Base-by-base conservation (phyloP, 1,140 invertebrate species). In the Ceratoteleas bidentatus region DNA sequence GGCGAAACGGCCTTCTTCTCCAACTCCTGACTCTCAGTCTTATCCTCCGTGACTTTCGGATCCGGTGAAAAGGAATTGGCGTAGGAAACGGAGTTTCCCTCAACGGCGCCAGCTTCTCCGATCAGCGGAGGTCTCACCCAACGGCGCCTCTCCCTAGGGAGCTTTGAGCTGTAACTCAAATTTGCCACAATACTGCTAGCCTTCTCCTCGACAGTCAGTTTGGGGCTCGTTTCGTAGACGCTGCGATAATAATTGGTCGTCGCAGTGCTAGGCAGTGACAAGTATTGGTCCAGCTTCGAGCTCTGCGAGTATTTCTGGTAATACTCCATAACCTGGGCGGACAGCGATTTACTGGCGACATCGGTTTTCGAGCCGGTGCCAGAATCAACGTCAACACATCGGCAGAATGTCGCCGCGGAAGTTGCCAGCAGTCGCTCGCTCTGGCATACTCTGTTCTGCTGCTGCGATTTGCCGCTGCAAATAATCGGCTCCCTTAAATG, bases 1-100 rank as follows among this genome's bases (percentile, higher is more conserved):
- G 94, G 94, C 6, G 93, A 94, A 10, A 88, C 79, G n/a, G 84
- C 14, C 60, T 89, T 91, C 10, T 84, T 85, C 8, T 91, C 87
- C 9, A 50, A 73, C 9, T 90, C 86, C 9, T 72, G 84, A 53
- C 45, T 84, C 32, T 87, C 85, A 33, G 47, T 74, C 13, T 80
- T 85, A 3, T 88, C 87, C 45, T 89, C 85, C 6, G 56, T 11
- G 60, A 85, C 84, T 70, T 84, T 88, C 16, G 74, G 47, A 50
- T 86, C 82, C 0, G 85, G 85, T 0, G 85, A 84, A 2, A 79
- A 60, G 7, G 86, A 81, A n/a, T n/a, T n/a, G n/a, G n/a, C n/a
- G n/a, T n/a, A n/a, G n/a, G n/a, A n/a, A n/a, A n/a, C n/a, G n/a
- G n/a, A n/a, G n/a, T n/a, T n/a, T n/a, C n/a, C n/a, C 84, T 89